These are phyloP conservation scores for Propithecus deckenii DNA, from an alignment of 2,797 vertebrate species.

Conservation along the genomic window DNA sequence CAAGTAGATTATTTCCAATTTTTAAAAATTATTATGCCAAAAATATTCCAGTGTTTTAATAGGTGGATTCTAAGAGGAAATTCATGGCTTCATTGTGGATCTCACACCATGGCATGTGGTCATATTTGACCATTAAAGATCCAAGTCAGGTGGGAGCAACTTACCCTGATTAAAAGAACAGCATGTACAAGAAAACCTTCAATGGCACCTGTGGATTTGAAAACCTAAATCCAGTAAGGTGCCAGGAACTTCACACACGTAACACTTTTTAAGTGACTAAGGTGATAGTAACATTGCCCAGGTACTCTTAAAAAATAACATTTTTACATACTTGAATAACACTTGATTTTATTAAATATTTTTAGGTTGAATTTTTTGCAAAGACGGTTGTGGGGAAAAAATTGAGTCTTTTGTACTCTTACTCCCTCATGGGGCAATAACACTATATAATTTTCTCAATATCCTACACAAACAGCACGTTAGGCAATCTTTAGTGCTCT, in stretches of 20 bases:
- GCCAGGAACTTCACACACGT: background rate
- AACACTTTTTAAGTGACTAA: background rate
- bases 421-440: background rate
- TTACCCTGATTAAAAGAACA: background rate
- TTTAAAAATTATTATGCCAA: background rate
- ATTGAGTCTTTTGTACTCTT: background rate
- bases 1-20: background rate
- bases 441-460: background rate
- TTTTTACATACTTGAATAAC: background rate
- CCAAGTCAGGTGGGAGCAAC: background rate
- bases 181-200: background rate
- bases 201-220: background rate
- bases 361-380: conserved; percentile 20
- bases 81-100: background rate
- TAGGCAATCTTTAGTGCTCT: background rate
- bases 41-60: background rate
- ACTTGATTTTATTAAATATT: conserved; percentile 28
- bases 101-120: background rate
- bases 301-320: background rate
- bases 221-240: background rate
- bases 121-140: background rate
- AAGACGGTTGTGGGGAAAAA: background rate
- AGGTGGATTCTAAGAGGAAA: background rate
- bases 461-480: background rate
- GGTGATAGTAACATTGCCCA: background rate